Conservation (phyloP, 2,797 vertebrate species). For the Acrocephalus scirpaceus region DNA sequence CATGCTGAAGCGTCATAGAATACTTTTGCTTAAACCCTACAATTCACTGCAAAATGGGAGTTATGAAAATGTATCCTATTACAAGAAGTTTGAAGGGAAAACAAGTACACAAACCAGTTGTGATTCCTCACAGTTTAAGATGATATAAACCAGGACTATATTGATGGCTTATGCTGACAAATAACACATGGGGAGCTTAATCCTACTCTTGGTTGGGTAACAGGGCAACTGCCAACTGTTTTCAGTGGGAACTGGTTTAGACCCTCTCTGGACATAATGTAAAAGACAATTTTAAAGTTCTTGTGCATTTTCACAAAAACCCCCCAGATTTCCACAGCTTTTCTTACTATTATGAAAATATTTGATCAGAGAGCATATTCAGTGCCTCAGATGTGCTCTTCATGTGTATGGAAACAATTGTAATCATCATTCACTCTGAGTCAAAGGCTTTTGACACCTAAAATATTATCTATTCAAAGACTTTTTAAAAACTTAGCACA, state of each 20-base stretch:
- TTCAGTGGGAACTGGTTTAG: neutral
- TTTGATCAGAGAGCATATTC: neutral
- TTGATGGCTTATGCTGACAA: neutral
- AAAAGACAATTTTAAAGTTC: neutral
- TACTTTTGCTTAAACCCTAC: neutral
- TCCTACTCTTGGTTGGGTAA: neutral
- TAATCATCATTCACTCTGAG: neutral
- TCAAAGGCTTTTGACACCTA: neutral
- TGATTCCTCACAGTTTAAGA: neutral
- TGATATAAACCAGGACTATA: neutral
- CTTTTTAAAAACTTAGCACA: neutral
- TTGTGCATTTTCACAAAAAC: neutral
- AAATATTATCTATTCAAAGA: neutral
- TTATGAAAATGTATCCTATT: neutral
- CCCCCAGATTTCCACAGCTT: neutral
- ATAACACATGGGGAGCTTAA: slow-evolving; percentile 10
- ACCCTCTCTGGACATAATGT: neutral
- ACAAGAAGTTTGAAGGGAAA: neutral
- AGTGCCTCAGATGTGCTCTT: neutral
- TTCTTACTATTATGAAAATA: neutral
- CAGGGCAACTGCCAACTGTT: slow-evolving; percentile 1
- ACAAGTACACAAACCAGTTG: neutral
- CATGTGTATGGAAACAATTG: neutral
- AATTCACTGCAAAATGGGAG: neutral
- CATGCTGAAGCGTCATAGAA: neutral